Evolutionary conservation across 2,797 vertebrate genomes (phyloP).

Genomic region (Urosaurus nigricauda): DNA sequence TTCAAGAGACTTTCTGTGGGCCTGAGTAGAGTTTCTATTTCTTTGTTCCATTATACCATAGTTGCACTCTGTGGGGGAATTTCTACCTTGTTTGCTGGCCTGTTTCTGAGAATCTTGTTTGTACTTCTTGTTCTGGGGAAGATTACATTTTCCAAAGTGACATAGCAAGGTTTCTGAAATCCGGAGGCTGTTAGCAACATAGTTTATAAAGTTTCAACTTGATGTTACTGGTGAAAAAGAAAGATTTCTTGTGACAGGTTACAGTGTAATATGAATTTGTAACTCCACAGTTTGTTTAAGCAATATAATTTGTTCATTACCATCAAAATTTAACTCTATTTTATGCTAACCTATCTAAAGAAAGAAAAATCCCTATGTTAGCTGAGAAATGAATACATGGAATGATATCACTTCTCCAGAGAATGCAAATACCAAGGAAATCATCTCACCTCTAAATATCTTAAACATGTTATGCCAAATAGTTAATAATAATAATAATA

Average conservation of each 20-base stretch:
- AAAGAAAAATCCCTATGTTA: slow-evolving; percentile 34
- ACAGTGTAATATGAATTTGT: slow-evolving; percentile 38
- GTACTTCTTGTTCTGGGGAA: slow-evolving; percentile 11
- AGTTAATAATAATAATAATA: no score
- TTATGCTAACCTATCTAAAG: slow-evolving; percentile 29
- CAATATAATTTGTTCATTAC: slow-evolving; percentile 55
- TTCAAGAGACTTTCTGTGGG: not conserved
- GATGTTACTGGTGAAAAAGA: slow-evolving; percentile 18
- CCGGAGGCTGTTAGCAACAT: slow-evolving; percentile 39
- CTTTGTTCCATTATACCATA: not conserved
- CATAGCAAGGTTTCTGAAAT: slow-evolving; percentile 45
- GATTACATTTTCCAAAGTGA: slow-evolving; percentile 36
- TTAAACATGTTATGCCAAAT: not conserved
- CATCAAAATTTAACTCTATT: slow-evolving; percentile 53
- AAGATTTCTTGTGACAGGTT: slow-evolving; percentile 60
- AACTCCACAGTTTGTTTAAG: slow-evolving; percentile 50
- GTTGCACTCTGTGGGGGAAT: not conserved
- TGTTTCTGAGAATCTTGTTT: slow-evolving; percentile 24
- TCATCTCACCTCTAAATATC: not conserved
- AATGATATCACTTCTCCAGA: slow-evolving; percentile 4
- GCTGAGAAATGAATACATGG: slow-evolving; percentile 40
- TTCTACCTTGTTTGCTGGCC: not conserved
- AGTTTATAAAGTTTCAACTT: slow-evolving; percentile 50
- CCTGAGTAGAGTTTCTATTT: not conserved
- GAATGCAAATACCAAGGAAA: not conserved